phyloP scores from a whole-genome alignment of 2,113 vertebrate genomes.

The Oxygymnocypris stewartii region DNA sequence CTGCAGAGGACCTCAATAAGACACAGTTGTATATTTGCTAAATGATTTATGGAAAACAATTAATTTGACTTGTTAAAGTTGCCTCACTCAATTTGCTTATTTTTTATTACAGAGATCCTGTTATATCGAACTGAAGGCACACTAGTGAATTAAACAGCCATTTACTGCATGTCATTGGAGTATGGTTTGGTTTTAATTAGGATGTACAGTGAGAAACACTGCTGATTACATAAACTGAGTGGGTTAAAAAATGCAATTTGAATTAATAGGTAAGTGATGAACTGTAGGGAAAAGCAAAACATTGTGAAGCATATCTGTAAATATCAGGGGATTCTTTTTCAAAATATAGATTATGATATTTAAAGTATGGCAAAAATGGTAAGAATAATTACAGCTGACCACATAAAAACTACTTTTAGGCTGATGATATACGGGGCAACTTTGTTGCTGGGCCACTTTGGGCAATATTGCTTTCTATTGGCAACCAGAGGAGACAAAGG shows the following conservation, averaged over 20 bases:
- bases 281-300: slow-evolving; percentile 3
- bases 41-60: slow-evolving; percentile 44
- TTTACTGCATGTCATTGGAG: slow-evolving; percentile 6
- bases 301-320: background rate
- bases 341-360: background rate
- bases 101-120: too few species aligned
- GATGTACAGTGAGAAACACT: slow-evolving; percentile 9
- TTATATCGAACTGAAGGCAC: background rate
- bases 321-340: background rate
- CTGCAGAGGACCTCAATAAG: slow-evolving; percentile 15
- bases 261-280: slow-evolving; percentile 8
- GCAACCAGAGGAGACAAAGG: too few species aligned
- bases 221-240: background rate
- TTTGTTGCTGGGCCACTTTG: too few species aligned
- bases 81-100: slow-evolving; percentile 36
- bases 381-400: background rate
- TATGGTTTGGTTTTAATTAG: slow-evolving; percentile 37
- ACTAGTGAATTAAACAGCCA: slow-evolving; percentile 19
- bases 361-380: background rate
- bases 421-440: too few species aligned
- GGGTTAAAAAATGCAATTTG: background rate
- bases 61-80: slow-evolving; percentile 31
- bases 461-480: too few species aligned
- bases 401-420: background rate
- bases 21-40: slow-evolving; percentile 42